Evolutionary conservation across 2,113 vertebrate species (phyloP).

Genomic region (Chloropsis cyanopogon): DNA sequence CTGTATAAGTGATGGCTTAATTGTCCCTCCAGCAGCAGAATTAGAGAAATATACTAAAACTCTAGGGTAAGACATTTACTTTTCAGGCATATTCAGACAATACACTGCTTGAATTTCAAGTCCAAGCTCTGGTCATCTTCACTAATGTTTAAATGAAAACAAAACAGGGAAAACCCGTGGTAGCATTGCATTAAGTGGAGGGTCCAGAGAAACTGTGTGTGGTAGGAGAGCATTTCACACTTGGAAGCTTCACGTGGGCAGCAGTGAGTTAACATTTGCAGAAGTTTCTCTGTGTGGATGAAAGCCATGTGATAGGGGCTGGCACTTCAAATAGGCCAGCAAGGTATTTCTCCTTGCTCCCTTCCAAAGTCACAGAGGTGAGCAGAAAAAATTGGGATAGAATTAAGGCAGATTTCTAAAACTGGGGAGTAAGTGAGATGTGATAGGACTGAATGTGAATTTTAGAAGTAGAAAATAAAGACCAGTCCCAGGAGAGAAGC

Average conservation of each 20-base stretch:
- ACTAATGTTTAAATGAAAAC: not conserved
- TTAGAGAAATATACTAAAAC: not conserved
- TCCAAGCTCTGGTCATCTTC: not conserved
- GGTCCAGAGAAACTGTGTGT: not conserved
- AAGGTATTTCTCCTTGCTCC: not conserved
- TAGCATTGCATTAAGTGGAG: not conserved
- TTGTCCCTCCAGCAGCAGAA: not conserved
- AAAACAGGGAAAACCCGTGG: not conserved
- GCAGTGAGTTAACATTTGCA: not conserved
- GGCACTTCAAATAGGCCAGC: not conserved
- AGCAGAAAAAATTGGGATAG: not conserved
- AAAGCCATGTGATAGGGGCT: not conserved
- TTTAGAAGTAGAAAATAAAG: not conserved
- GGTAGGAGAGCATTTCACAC: not conserved
- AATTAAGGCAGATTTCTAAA: not conserved
- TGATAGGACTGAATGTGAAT: not conserved
- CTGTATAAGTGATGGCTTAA: not conserved
- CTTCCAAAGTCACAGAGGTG: not conserved
- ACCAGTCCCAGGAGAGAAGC: not conserved
- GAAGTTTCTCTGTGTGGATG: not conserved
- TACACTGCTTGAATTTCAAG: not conserved
- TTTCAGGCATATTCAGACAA: not conserved
- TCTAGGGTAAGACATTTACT: not conserved
- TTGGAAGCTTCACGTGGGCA: not conserved
- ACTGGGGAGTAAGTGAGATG: not conserved